Conservation (phyloP, 2,888 invertebrate species). For the Limnephilus rhombicus region DNA sequence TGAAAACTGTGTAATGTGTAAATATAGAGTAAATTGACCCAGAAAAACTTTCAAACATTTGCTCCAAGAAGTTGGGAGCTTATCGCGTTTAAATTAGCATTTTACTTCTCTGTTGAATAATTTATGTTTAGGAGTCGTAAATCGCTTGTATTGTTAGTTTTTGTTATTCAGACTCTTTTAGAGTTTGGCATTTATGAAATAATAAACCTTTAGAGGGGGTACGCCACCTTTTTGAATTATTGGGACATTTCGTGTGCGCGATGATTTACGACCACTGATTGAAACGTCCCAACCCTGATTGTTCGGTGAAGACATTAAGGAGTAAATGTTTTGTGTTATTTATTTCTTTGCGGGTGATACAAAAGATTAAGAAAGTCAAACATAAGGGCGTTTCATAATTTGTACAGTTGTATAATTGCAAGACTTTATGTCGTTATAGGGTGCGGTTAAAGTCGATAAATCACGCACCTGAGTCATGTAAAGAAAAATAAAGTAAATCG, state of each 20-base stretch:
- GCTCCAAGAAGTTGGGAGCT: not conserved
- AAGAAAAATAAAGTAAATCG: not conserved
- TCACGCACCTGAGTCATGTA: not conserved
- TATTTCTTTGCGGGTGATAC: conserved; percentile 8
- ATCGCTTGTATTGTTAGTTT: conserved; percentile 38
- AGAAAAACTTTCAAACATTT: not conserved
- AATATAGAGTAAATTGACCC: not conserved
- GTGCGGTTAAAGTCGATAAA: not conserved
- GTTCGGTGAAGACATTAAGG: conserved; percentile 43
- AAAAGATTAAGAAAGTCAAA: not conserved
- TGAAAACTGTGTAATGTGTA: not conserved
- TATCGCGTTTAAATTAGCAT: not conserved
- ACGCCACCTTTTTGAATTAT: conserved; percentile 61
- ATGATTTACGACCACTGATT: conserved; percentile 55
- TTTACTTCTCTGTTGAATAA: not conserved
- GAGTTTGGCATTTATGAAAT: conserved; percentile 61
- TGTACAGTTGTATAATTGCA: not conserved
- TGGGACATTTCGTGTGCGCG: conserved; percentile 58
- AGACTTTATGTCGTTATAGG: not conserved
- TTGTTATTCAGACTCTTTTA: conserved; percentile 46
- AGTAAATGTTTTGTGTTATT: conserved; percentile 11
- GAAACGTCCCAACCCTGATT: conserved; percentile 50
- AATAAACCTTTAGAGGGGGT: conserved; percentile 56
- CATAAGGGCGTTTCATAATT: not conserved
- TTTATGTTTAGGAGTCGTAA: conserved; percentile 7